Percentiles rank a stretch among this genome's conserved stretches.
Evolutionary conservation across 2,888 invertebrate genomes (phyloP).

Genomic region (Crocallis elinguaria): DNA sequence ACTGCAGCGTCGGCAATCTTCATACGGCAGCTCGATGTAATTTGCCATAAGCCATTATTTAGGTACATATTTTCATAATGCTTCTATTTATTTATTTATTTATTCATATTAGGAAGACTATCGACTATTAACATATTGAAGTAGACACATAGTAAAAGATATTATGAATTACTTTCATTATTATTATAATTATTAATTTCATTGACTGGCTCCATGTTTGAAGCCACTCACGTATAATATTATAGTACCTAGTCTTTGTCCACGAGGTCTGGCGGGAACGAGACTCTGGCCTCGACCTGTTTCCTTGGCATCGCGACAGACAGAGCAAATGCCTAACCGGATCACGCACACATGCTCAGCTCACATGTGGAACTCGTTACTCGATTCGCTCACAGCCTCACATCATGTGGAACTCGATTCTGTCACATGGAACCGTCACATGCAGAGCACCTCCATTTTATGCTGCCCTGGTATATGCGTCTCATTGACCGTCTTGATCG

Average conservation of each 20-base stretch:
- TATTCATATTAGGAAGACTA: too few species aligned
- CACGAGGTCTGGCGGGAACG: constrained; percentile 9
- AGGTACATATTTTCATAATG: too few species aligned
- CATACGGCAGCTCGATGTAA: too few species aligned
- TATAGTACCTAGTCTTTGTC: not conserved
- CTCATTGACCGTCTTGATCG: constrained; percentile 28
- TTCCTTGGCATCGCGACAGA: constrained; percentile 36
- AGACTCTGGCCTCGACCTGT: constrained; percentile 55
- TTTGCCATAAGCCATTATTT: too few species aligned
- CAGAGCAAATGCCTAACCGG: constrained; percentile 52
- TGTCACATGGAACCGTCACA: constrained; percentile 40
- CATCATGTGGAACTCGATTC: constrained; percentile 49
- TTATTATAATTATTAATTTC: not conserved
- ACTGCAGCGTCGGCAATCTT: too few species aligned
- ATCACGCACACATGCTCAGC: constrained; percentile 45
- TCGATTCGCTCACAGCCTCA: too few species aligned
- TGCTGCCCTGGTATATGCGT: constrained; percentile 30
- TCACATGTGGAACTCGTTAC: constrained; percentile 47
- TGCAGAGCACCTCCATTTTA: constrained; percentile 27
- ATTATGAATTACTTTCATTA: not conserved
- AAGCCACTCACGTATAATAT: constrained; percentile 16
- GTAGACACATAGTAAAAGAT: too few species aligned
- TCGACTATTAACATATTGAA: too few species aligned
- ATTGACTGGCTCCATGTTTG: constrained; percentile 13
- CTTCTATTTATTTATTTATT: too few species aligned